Percentiles rank a stretch among this genome's conserved stretches.
Evolutionary conservation across 2,113 vertebrate species (phyloP).

Genomic region (Rhabdornis inornatus): DNA sequence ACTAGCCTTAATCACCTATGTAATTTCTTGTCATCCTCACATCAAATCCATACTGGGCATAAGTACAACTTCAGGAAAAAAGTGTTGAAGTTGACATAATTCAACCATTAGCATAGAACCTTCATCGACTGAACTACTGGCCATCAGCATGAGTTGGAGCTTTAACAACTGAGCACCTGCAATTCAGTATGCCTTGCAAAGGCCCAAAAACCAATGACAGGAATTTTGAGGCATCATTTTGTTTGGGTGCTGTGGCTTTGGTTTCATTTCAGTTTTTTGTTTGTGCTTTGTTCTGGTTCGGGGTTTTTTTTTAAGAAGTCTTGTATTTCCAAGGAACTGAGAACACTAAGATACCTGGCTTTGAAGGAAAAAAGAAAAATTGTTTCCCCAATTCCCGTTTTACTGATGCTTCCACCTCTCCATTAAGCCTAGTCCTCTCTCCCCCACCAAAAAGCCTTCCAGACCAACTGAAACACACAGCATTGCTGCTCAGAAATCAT

Average conservation of each 20-base stretch:
- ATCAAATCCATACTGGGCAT: neutral
- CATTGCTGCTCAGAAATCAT: neutral
- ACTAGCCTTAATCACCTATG: neutral
- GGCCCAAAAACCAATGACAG: neutral
- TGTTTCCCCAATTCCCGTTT: neutral
- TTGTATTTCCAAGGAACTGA: neutral
- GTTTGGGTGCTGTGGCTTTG: neutral
- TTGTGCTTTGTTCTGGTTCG: fast-evolving
- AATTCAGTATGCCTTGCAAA: neutral
- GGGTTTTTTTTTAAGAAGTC: neutral
- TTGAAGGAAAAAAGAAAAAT: neutral
- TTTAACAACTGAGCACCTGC: neutral
- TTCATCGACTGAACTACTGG: neutral
- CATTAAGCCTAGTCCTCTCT: neutral
- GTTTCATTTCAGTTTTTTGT: neutral
- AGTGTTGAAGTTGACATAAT: neutral
- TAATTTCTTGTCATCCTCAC: neutral
- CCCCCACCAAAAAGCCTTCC: neutral
- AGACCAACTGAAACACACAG: neutral
- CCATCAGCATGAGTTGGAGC: neutral
- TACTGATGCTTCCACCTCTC: neutral
- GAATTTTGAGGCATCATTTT: neutral
- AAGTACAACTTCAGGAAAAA: neutral
- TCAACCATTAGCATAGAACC: neutral
- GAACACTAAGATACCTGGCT: neutral